Conservation (phyloP, 2,888 invertebrate genomes). For the Suillia variegata region DNA sequence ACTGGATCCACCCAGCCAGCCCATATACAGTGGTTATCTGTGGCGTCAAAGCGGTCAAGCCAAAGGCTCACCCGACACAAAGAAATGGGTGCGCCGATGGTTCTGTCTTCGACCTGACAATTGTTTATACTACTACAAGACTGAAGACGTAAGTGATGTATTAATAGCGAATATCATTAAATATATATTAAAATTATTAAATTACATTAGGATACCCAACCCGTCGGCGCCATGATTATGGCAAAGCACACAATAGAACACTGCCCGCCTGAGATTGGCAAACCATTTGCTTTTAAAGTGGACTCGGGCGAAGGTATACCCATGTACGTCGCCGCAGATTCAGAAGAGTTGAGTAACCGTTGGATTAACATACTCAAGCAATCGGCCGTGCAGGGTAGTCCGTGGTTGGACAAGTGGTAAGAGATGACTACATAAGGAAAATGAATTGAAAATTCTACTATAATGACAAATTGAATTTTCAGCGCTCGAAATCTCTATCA, state of each 20-base stretch:
- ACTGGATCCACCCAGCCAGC: constrained; percentile 68
- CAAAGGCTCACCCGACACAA: constrained; percentile 63
- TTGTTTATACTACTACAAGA: constrained; percentile 94
- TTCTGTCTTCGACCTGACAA: constrained; percentile 90
- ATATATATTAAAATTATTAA: neutral
- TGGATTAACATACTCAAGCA: constrained; percentile 81
- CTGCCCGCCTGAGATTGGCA: constrained; percentile 61
- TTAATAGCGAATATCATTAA: neutral
- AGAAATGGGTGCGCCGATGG: constrained; percentile 87
- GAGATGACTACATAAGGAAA: neutral
- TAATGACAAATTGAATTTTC: neutral
- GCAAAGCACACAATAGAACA: constrained; percentile 78
- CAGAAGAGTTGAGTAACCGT: constrained; percentile 71
- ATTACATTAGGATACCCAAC: constrained; percentile 80
- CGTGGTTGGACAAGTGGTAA: constrained; percentile 69
- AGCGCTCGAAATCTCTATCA: constrained; percentile 81
- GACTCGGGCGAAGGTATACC: constrained; percentile 74
- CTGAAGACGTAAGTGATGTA: constrained; percentile 83
- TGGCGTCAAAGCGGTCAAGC: constrained; percentile 74
- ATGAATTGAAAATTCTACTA: neutral
- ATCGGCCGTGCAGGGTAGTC: constrained; percentile 74
- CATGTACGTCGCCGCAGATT: constrained; percentile 81
- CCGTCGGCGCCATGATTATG: constrained; percentile 87
- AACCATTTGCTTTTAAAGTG: constrained; percentile 73
- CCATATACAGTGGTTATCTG: constrained; percentile 76